Base-by-base conservation (phyloP, 2,797 vertebrate genomes). In the Malurus splendens region DNA sequence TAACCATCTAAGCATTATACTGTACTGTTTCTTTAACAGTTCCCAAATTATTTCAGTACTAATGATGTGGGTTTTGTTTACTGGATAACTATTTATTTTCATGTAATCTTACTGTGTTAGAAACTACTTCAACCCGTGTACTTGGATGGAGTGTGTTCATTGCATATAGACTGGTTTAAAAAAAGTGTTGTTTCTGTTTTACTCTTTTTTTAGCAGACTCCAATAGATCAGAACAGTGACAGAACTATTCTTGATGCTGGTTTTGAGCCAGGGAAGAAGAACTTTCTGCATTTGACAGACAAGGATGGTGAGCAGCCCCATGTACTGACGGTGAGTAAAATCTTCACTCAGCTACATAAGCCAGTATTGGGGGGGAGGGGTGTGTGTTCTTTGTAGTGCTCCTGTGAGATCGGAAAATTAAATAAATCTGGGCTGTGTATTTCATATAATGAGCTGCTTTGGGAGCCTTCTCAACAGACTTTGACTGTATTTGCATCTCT, bases 221-320 rank as follows among this genome's bases (percentile, higher is more conserved):
- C 98, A 56, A 96, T 99, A 96, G 98, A 99, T 93, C 98, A 98
- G 80, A 97, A 96, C 94, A 98, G 98, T 97, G 98, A 99, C 82
- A 98, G 97, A 97, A 97, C 98, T 86, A 97, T 99, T 94, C 97
- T 98, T 66, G 98, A 99, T 92, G 98, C 98, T 91, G 98, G 98
- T 84, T 99, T 99, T 97, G 98, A 99, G 92, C 96, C 98, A 51
- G 99, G 98, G 76, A 99, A 99, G 95, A 99, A 97, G 95, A 99
- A 99, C 95, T 99, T 99, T 79, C 97, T 99, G 60, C 99, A 99
- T 79, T 97, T 99, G 73, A 98, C 98, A 18, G 99, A 99, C 96
- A 99, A 98, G 97, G 98, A 99, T 89, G 99, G 99, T 93, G 99
- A 99, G 94, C 99, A 99, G 96, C 99, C 99, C 82, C 99, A 98